phyloP scores from a whole-genome alignment of 2,888 invertebrate species.

The Drosophila borborema region DNA sequence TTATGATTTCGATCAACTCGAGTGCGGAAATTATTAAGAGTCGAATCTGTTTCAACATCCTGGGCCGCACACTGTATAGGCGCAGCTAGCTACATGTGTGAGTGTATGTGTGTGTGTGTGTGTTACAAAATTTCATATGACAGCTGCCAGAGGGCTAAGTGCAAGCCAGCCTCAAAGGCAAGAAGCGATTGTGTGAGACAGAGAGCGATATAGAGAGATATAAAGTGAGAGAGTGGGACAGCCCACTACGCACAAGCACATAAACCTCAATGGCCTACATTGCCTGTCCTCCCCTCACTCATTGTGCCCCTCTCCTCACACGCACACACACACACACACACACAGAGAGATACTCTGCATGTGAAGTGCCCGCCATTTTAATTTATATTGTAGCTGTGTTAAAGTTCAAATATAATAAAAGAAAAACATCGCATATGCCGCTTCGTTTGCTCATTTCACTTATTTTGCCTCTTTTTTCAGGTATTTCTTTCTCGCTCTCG shows the following conservation, averaged over 20 bases:
- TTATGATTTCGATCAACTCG: constrained; percentile 83
- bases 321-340: neutral
- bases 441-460: constrained; percentile 18
- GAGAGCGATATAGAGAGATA: neutral
- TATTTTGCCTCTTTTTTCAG: neutral
- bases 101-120: constrained; percentile 11
- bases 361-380: constrained; percentile 69
- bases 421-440: constrained; percentile 57
- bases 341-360: neutral
- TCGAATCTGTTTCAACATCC: constrained; percentile 78
- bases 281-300: neutral
- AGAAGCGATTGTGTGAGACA: neutral
- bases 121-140: constrained; percentile 60
- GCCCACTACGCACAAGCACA: constrained; percentile 45
- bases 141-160: constrained; percentile 59
- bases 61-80: constrained; percentile 53
- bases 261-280: constrained; percentile 57
- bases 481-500: neutral
- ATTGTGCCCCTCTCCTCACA: neutral
- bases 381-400: constrained; percentile 76
- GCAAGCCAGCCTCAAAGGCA: constrained; percentile 34
- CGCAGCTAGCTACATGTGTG: constrained; percentile 27
- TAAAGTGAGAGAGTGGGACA: neutral
- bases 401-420: constrained; percentile 74
- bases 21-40: constrained; percentile 82